phyloP scores from a whole-genome alignment of 2,888 invertebrate species.

The Ashinkailepas kermadecensis region DNA sequence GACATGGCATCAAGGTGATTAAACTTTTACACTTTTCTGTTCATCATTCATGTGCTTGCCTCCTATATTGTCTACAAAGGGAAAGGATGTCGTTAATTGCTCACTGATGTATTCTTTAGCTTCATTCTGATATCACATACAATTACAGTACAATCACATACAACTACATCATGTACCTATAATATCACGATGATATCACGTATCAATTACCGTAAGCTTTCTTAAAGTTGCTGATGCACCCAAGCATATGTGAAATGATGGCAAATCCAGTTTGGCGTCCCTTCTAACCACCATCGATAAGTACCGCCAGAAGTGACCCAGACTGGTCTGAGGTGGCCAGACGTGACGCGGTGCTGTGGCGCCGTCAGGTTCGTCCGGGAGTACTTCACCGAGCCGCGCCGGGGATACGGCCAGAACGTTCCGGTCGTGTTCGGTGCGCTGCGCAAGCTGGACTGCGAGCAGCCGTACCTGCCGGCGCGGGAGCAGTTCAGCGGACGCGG shows the following conservation, averaged over 20 bases:
- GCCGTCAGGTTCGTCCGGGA: conserved; percentile 52
- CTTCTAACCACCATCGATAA: not conserved
- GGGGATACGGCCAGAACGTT: conserved; percentile 60
- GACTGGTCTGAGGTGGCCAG: not conserved
- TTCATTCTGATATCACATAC: too few relatives aligned
- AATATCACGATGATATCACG: not conserved
- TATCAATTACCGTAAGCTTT: not conserved
- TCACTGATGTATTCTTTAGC: too few relatives aligned
- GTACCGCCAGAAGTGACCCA: not conserved
- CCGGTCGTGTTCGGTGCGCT: conserved; percentile 48
- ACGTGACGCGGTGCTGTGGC: not conserved
- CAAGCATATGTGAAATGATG: not conserved
- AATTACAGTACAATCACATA: too few relatives aligned
- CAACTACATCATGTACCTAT: too few relatives aligned
- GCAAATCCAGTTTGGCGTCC: not conserved
- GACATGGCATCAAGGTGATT: conserved; percentile 53
- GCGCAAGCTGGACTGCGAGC: conserved; percentile 48
- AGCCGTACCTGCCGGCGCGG: conserved; percentile 55
- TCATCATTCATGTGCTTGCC: too few relatives aligned
- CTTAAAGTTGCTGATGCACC: not conserved
- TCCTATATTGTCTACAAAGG: too few relatives aligned
- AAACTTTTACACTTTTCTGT: too few relatives aligned
- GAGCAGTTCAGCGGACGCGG: conserved; percentile 60
- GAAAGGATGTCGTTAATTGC: too few relatives aligned
- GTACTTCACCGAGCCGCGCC: conserved; percentile 52